phyloP scores from a whole-genome alignment of 2,888 invertebrate species.

The Carcina quercana region DNA sequence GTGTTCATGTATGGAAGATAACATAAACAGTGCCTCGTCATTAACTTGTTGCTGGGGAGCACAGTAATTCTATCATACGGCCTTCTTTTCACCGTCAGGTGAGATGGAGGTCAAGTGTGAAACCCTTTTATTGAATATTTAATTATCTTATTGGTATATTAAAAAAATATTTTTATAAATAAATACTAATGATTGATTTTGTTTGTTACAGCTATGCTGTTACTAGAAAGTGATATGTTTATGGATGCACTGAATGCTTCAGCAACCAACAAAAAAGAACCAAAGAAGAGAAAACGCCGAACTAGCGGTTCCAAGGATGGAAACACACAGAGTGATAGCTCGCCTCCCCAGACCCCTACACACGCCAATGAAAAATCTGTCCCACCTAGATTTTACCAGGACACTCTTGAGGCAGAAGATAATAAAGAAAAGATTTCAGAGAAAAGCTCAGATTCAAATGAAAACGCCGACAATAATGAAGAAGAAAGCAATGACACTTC shows the following conservation, averaged over 20 bases:
- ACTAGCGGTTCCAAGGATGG: constrained; percentile 82
- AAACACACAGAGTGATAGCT: constrained; percentile 53
- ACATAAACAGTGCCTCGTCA: too few relatives aligned
- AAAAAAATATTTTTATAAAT: too few relatives aligned
- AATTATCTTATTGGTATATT: too few relatives aligned
- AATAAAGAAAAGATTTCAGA: constrained; percentile 62
- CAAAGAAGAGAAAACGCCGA: constrained; percentile 85
- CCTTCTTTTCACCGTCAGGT: too few relatives aligned
- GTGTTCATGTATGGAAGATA: too few relatives aligned
- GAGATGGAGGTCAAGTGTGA: too few relatives aligned
- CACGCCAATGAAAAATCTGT: constrained; percentile 60
- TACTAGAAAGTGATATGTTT: constrained; percentile 94
- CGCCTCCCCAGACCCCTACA: constrained; percentile 73
- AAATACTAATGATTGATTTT: constrained; percentile 11
- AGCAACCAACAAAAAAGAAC: constrained; percentile 82
- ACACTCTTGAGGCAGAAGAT: constrained; percentile 85
- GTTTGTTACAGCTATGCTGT: constrained; percentile 78
- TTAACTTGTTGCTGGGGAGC: too few relatives aligned
- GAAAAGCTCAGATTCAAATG: constrained; percentile 35
- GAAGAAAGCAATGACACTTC: constrained; percentile 48
- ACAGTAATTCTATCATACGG: too few relatives aligned
- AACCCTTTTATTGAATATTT: too few relatives aligned
- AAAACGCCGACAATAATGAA: constrained; percentile 26
- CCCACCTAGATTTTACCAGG: constrained; percentile 91
- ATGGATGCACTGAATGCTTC: constrained; percentile 92